Conservation (phyloP, 2,797 vertebrate genomes). For the Danio aesculapii region DNA sequence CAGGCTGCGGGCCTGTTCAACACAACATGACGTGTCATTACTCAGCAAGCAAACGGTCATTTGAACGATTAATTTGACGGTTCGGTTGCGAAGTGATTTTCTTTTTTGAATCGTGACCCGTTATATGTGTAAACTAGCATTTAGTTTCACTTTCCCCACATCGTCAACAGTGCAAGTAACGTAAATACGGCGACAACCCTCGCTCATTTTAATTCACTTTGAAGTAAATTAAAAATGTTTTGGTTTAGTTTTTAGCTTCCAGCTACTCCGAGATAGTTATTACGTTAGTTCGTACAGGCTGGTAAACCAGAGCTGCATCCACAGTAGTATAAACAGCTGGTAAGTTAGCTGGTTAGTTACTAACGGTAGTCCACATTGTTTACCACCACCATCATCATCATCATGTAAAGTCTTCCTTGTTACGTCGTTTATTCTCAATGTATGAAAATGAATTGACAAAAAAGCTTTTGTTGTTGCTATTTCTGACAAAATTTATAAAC, state of each 20-base stretch:
- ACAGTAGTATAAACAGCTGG: neutral
- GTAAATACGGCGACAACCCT: too few species aligned
- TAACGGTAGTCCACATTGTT: neutral
- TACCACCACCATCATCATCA: too few species aligned
- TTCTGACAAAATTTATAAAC: neutral
- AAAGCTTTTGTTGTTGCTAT: neutral
- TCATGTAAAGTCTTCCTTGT: too few species aligned
- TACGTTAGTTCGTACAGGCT: neutral
- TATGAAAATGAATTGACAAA: neutral
- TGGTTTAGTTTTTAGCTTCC: neutral
- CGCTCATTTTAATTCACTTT: neutral
- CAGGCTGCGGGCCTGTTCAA: constrained; percentile 33
- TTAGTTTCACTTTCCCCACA: neutral
- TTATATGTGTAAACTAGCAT: neutral
- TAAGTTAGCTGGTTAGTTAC: neutral
- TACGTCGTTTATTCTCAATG: neutral
- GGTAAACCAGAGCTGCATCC: neutral
- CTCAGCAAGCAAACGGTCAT: neutral
- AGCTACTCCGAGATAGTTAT: neutral
- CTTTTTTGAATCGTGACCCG: too few species aligned
- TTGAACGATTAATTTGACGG: neutral
- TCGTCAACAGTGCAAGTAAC: too few species aligned
- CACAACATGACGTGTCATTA: constrained; percentile 42
- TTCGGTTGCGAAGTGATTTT: neutral
- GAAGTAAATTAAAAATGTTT: neutral